Conservation (phyloP, 2,113 vertebrate species). For the Salvelinus alpinus region DNA sequence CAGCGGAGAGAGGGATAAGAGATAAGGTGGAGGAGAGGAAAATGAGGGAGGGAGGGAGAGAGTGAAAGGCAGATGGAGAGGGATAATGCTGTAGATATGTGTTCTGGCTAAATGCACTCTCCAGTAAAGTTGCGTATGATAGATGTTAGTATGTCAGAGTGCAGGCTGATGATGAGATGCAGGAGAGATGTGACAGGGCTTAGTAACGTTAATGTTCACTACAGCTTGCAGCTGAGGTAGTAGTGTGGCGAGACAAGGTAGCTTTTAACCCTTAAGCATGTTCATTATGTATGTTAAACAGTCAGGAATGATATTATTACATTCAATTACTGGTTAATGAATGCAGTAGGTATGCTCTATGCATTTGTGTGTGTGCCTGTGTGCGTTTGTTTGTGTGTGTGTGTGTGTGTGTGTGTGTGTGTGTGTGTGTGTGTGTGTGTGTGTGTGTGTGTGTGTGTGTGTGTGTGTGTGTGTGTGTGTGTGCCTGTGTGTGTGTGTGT, state of each 20-base stretch:
- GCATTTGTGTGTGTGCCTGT: too few species aligned
- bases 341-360: neutral
- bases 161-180: conserved; percentile 30
- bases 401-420: too few species aligned
- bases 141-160: neutral
- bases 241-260: conserved; percentile 10
- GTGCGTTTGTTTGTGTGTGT: accelerated
- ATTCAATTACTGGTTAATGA: conserved; percentile 7
- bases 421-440: too few species aligned
- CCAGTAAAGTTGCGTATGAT: conserved; percentile 54
- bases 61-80: conserved; percentile 59
- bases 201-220: conserved; percentile 31
- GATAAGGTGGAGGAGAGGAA: conserved; percentile 17
- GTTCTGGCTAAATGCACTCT: conserved; percentile 45
- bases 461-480: too few species aligned
- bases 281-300: neutral
- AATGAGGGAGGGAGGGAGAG: neutral
- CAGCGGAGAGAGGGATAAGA: neutral
- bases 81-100: conserved; percentile 57
- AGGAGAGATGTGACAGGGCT: conserved; percentile 40
- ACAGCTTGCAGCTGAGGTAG: neutral
- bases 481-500: too few species aligned
- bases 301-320: neutral
- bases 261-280: neutral
- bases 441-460: too few species aligned